Conservation (phyloP, 2,888 invertebrate species). For the Noctua janthe region DNA sequence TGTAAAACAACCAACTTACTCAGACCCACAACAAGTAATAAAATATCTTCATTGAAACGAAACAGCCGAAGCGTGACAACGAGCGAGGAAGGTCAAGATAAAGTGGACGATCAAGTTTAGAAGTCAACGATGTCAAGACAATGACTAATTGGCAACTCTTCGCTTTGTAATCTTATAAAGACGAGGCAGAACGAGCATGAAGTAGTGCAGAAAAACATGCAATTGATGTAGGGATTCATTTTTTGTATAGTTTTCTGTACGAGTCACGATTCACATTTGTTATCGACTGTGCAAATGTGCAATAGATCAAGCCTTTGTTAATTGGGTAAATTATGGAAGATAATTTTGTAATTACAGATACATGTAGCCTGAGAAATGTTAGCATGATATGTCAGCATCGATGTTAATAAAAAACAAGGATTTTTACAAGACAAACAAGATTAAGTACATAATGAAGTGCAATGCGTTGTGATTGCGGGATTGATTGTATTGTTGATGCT, state of each 20-base stretch:
- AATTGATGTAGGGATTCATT: conserved; percentile 48
- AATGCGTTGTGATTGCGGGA: conserved; percentile 38
- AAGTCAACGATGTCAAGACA: conserved; percentile 73
- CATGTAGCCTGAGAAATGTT: conserved; percentile 50
- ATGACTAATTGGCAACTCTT: conserved; percentile 74
- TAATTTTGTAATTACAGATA: conserved; percentile 42
- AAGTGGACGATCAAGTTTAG: conserved; percentile 69
- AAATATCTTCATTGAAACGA: conserved; percentile 64
- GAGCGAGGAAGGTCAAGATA: conserved; percentile 68
- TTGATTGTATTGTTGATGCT: conserved; percentile 59
- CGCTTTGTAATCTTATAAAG: conserved; percentile 66
- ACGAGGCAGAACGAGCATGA: conserved; percentile 59
- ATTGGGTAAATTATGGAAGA: conserved; percentile 36
- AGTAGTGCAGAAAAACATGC: conserved; percentile 59
- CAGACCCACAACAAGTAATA: conserved; percentile 66
- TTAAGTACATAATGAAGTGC: conserved; percentile 46
- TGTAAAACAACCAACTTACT: conserved; percentile 60
- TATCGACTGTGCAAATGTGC: conserved; percentile 7
- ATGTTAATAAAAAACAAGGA: conserved; percentile 28
- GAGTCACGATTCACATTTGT: conserved; percentile 31
- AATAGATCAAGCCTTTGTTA: conserved; percentile 30
- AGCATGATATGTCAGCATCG: conserved; percentile 53
- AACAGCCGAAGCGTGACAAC: conserved; percentile 64
- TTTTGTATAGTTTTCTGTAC: conserved; percentile 20
- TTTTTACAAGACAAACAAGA: conserved; percentile 40